phyloP scores from a whole-genome alignment of 2,888 invertebrate species.

The Epirrhoe tristata region DNA sequence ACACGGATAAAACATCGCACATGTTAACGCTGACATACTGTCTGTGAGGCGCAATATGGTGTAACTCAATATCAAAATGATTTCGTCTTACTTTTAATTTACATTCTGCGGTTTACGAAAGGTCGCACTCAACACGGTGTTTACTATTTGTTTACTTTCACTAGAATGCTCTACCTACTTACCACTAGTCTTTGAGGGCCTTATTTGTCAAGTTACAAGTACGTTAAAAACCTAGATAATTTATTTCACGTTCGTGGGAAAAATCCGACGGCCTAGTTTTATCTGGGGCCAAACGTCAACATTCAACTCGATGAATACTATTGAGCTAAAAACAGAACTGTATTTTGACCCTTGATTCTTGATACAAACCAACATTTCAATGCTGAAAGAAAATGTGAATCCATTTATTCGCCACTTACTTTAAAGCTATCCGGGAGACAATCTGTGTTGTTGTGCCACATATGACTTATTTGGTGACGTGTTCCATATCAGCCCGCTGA shows the following conservation, averaged over 20 bases:
- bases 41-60: conserved; percentile 28
- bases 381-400: conserved; percentile 21
- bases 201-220: conserved; percentile 13
- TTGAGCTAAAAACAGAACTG: conserved; percentile 19
- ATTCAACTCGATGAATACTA: conserved; percentile 32
- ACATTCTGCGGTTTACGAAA: conserved; percentile 53
- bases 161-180: conserved; percentile 32
- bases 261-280: conserved; percentile 32
- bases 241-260: conserved; percentile 38
- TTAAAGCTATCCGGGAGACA: conserved; percentile 29
- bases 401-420: conserved; percentile 23
- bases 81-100: conserved; percentile 53
- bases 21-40: conserved; percentile 28
- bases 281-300: conserved; percentile 32
- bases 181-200: conserved; percentile 2
- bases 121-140: conserved; percentile 47
- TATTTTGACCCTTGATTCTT: conserved; percentile 17
- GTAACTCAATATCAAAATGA: conserved; percentile 48
- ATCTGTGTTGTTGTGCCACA: conserved; percentile 31
- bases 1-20: conserved; percentile 7
- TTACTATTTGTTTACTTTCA: conserved; percentile 51
- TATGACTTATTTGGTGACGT: conserved; percentile 45
- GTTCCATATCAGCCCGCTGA: conserved; percentile 47
- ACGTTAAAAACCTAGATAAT: conserved; percentile 16
- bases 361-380: conserved; percentile 15